phyloP scores from a whole-genome alignment of 2,888 invertebrate species.

The Amitus sp. region DNA sequence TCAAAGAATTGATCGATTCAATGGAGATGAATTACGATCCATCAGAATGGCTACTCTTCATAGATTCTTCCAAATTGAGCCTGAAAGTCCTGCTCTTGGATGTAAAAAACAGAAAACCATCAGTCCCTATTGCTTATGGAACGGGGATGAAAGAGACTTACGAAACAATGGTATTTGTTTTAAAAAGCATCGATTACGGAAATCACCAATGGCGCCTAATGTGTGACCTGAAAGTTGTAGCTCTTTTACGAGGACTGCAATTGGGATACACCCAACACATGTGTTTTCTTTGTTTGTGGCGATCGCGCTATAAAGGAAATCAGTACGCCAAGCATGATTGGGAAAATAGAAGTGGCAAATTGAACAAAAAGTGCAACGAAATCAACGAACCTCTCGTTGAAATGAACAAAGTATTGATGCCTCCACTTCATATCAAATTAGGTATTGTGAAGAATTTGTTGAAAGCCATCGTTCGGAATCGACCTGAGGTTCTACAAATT shows the following conservation, averaged over 20 bases:
- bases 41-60: neutral
- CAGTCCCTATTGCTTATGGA: neutral
- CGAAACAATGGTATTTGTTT: neutral
- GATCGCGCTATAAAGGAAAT: neutral
- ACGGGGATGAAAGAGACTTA: neutral
- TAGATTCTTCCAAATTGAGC: neutral
- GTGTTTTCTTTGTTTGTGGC: neutral
- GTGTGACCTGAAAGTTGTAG: neutral
- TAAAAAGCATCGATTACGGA: neutral
- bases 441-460: neutral
- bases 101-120: neutral
- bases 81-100: neutral
- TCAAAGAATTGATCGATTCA: neutral
- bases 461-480: neutral
- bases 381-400: neutral
- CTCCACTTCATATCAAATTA: neutral
- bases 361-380: neutral
- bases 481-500: neutral
- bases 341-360: neutral
- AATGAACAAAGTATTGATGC: neutral
- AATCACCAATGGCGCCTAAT: neutral
- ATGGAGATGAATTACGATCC: neutral
- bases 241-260: neutral
- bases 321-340: neutral
- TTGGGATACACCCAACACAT: neutral